Evolutionary conservation across 1,140 invertebrate genomes (phyloP).

Genomic region (Magallana ariakensis): DNA sequence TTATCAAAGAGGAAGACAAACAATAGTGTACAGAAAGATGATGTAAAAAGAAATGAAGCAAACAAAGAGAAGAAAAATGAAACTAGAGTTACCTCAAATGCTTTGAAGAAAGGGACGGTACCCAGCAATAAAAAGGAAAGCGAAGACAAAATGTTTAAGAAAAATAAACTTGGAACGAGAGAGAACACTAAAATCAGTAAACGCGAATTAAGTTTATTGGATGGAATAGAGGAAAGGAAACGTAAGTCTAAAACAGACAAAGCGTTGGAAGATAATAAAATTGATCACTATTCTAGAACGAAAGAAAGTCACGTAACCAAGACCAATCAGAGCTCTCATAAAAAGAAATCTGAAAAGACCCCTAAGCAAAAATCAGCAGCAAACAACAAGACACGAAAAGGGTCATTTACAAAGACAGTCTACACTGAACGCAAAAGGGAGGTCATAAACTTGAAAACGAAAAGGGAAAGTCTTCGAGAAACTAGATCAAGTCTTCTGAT

Average conservation of each 20-base stretch:
- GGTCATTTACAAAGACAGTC: neutral
- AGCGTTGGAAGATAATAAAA: neutral
- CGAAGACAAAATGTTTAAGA: neutral
- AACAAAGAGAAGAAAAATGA: neutral
- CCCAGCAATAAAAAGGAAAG: neutral
- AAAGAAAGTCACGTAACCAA: neutral
- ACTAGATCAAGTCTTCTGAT: neutral
- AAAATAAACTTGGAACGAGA: neutral
- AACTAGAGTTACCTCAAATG: neutral
- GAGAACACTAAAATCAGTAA: neutral
- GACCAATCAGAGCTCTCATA: neutral
- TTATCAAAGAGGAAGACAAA: neutral
- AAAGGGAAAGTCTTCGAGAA: neutral
- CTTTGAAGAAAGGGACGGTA: neutral
- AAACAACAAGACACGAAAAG: neutral
- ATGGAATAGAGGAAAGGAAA: neutral
- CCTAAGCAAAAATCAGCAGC: neutral
- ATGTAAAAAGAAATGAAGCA: neutral
- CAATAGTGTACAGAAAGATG: neutral
- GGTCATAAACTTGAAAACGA: neutral
- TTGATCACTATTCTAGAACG: neutral
- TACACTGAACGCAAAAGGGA: neutral
- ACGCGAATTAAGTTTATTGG: neutral
- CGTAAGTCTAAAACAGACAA: neutral
- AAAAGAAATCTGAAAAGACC: neutral